phyloP scores from a whole-genome alignment of 2,113 vertebrate species.

The Brienomyrus brachyistius region DNA sequence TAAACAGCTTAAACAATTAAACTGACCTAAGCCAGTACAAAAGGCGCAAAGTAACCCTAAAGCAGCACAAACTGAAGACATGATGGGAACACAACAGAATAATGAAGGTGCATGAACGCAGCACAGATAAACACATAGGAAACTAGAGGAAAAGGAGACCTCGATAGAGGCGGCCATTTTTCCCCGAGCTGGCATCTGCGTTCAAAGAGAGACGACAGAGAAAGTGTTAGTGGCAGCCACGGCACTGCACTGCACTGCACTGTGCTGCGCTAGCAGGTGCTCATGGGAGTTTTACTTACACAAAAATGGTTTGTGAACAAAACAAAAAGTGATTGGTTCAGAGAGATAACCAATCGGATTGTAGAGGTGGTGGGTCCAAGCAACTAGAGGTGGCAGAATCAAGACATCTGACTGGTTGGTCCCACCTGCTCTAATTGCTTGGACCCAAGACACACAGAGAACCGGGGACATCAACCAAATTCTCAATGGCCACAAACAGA shows the following conservation, averaged over 20 bases:
- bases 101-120: slow-evolving; percentile 11
- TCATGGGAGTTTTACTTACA: too few species aligned
- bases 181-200: slow-evolving; percentile 86
- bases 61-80: background rate
- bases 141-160: slow-evolving; percentile 72
- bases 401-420: too few species aligned
- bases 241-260: too few species aligned
- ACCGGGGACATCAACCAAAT: background rate
- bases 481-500: background rate
- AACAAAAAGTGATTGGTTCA: too few species aligned
- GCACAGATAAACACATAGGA: slow-evolving; percentile 35
- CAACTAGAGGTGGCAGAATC: too few species aligned
- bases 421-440: too few species aligned
- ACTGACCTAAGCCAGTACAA: background rate
- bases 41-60: background rate
- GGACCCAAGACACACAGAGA: background rate
- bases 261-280: too few species aligned
- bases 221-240: slow-evolving; percentile 23
- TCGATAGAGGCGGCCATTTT: slow-evolving; percentile 88
- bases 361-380: too few species aligned
- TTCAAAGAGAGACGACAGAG: slow-evolving; percentile 83
- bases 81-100: slow-evolving; percentile 12
- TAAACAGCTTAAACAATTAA: background rate
- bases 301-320: too few species aligned
- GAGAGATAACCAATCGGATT: too few species aligned